Evolutionary conservation across 2,888 invertebrate species (phyloP).

Genomic region (Yponomeuta sedellus): DNA sequence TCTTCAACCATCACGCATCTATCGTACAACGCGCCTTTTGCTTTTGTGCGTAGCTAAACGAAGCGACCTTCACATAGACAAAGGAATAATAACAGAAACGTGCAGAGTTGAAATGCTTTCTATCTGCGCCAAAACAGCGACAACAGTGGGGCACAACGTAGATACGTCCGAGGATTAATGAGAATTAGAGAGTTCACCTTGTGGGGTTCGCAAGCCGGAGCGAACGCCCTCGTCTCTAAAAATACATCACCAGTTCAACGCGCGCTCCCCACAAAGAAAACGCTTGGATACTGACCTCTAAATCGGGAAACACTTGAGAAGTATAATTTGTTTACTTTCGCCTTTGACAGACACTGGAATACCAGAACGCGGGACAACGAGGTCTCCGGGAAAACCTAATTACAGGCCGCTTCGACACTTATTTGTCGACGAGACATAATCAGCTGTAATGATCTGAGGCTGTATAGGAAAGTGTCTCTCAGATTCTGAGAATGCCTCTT

Average conservation of each 20-base stretch:
- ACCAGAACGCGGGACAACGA: neutral
- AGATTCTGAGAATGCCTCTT: neutral
- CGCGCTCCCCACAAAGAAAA: constrained; percentile 68
- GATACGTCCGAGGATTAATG: neutral
- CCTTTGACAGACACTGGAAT: neutral
- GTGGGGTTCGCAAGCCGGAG: constrained; percentile 32
- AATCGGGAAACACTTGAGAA: constrained; percentile 45
- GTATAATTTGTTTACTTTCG: constrained; percentile 11
- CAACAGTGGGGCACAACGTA: neutral
- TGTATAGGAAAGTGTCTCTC: neutral
- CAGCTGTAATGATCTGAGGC: neutral
- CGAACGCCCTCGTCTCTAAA: constrained; percentile 71
- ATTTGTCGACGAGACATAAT: neutral
- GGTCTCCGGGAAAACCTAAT: neutral
- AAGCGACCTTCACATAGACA: neutral
- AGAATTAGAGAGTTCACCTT: constrained; percentile 16
- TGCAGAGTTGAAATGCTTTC: neutral
- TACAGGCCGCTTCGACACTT: neutral
- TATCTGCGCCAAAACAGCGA: neutral
- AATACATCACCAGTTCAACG: constrained; percentile 62
- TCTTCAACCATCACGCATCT: neutral
- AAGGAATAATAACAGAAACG: neutral
- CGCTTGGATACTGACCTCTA: constrained; percentile 58
- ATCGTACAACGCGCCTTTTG: neutral
- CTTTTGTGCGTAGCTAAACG: neutral